Conservation (phyloP, 1,140 invertebrate species). For the Hycleus phaleratus region DNA sequence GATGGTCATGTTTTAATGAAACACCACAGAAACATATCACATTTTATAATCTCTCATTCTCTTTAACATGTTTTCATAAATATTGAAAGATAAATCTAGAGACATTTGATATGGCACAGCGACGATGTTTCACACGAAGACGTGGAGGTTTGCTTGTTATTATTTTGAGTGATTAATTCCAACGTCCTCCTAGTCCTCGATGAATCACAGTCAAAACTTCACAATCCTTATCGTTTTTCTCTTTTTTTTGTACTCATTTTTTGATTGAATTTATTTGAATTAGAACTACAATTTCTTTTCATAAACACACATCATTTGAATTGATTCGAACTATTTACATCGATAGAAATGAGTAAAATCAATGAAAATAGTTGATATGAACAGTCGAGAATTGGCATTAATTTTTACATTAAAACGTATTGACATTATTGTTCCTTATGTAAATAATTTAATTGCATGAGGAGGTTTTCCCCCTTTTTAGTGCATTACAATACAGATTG, state of each 20-base stretch:
- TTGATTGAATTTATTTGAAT: background rate
- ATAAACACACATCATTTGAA: conserved; percentile 15
- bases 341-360: conserved; percentile 15
- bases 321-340: conserved; percentile 19
- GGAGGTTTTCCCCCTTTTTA: background rate
- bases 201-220: background rate
- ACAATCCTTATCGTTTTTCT: background rate
- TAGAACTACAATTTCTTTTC: conserved; percentile 1
- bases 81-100: no score
- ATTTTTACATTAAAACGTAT: conserved; percentile 20
- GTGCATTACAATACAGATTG: conserved; percentile 12
- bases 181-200: background rate
- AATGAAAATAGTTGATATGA: conserved; percentile 12
- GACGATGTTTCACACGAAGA: background rate
- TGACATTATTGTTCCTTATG: conserved; percentile 7
- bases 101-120: no score
- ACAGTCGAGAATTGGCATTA: conserved; percentile 19
- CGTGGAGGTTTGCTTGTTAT: background rate
- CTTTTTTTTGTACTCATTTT: background rate
- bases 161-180: background rate
- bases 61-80: background rate
- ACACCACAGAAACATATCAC: conserved; percentile 22
- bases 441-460: no score
- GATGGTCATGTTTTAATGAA: background rate
- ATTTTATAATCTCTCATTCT: conserved; percentile 20